Evolutionary conservation across 2,797 vertebrate species (phyloP), one percentile per base, ranked within the genome.

Genomic region (Karalla daura): DNA sequence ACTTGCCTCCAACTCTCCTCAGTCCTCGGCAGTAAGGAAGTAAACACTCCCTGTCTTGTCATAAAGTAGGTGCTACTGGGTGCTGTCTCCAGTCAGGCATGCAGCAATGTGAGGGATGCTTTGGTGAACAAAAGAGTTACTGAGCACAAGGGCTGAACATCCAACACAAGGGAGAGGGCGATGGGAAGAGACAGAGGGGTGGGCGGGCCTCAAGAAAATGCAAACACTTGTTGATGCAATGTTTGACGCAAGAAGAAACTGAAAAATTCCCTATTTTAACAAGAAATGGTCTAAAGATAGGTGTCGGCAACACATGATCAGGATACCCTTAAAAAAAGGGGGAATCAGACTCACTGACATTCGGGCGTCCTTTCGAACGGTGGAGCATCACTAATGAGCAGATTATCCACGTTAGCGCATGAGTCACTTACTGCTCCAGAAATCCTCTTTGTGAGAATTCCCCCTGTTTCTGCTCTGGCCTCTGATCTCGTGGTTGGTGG

Each of bases 41-140:
- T 60, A 78, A 85, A 69, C 58, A 62, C 51, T 66, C 70, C 74
- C 63, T 67, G 54, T 84, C 58, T 80, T 77, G 74, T 73, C 72
- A 62, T 55, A 63, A 84, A 83, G 80, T 80, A 86, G 74, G 86
- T 86, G 76, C 83, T 77, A 28, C 74, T 79, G 85, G 86, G 90
- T 87, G 82, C 90, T 72, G 88, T 94, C 93, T 91, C 93, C 92
- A 89, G 72, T 79, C 70, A 80, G 78, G 71, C 89, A 86, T 81
- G 80, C 72, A 80, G 86, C 85, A 70, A 67, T 86, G 90, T 84
- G 85, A 87, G 70, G 66, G 87, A 83, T 78, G 77, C 86, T 86
- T 79, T 81, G 67, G 70, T 70, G 39, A 83, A 93, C 93, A 94
- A 94, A 90, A 86, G 91, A 91, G 76, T 85, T 76, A 91, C 84